A percentile compares a stretch with the other conserved stretches of the same genome.
Evolutionary conservation across 2,797 vertebrate genomes (phyloP).

Genomic region (Falco cherrug): DNA sequence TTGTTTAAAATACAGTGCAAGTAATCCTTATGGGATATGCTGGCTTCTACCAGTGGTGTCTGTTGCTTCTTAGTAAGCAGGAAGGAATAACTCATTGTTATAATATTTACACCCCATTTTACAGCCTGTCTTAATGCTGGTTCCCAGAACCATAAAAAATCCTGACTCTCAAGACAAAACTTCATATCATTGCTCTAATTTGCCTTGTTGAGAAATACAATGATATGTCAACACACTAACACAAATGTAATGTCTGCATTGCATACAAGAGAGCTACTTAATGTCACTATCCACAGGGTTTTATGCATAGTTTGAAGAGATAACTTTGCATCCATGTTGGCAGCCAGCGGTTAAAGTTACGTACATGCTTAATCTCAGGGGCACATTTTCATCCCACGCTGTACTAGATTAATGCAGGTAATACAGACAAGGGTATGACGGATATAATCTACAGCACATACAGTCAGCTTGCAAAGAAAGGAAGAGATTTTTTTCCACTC

Average conservation of each 20-base stretch:
- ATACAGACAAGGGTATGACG: constrained; percentile 23
- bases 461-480: background rate
- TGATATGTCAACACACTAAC: constrained; percentile 28
- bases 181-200: constrained; percentile 31
- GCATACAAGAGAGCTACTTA: constrained; percentile 36
- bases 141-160: constrained; percentile 44
- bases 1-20: constrained; percentile 7
- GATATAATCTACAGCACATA: background rate
- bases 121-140: constrained; percentile 41
- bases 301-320: background rate
- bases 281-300: constrained; percentile 19
- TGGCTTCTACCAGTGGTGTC: background rate
- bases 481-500: background rate
- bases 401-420: constrained; percentile 36
- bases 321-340: background rate
- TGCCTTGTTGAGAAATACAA: constrained; percentile 57
- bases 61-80: constrained; percentile 53
- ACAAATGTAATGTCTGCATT: constrained; percentile 8
- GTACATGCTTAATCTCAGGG: constrained; percentile 11
- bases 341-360: constrained; percentile 41
- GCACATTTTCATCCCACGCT: constrained; percentile 26
- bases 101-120: constrained; percentile 60
- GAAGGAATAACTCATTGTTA: constrained; percentile 54
- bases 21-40: constrained; percentile 3
- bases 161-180: constrained; percentile 35